phyloP scores from a whole-genome alignment of 2,797 vertebrate species.

The Siniperca undulata region DNA sequence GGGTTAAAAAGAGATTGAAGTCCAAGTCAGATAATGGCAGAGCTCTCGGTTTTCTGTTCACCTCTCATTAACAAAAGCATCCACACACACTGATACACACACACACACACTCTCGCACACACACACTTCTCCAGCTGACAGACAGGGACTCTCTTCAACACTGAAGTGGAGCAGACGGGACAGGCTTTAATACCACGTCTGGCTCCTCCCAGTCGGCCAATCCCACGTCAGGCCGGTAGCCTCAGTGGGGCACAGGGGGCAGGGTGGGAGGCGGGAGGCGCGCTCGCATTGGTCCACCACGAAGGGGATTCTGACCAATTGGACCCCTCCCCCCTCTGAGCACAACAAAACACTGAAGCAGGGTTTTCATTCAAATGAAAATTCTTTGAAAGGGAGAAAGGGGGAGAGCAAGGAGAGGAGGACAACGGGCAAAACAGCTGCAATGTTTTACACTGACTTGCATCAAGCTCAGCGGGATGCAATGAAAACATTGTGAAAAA shows the following conservation, averaged over 20 bases:
- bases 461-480: constrained; percentile 76
- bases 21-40: constrained; percentile 58
- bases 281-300: constrained; percentile 76
- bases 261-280: constrained; percentile 55
- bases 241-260: constrained; percentile 52
- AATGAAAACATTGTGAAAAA: constrained; percentile 50
- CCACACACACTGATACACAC: constrained; percentile 51
- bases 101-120: constrained; percentile 34
- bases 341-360: constrained; percentile 84
- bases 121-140: constrained; percentile 44
- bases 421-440: constrained; percentile 79
- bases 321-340: constrained; percentile 74
- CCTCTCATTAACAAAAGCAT: constrained; percentile 59
- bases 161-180: constrained; percentile 80
- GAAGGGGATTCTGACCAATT: constrained; percentile 77
- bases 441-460: constrained; percentile 82
- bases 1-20: constrained; percentile 36
- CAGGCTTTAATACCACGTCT: constrained; percentile 80
- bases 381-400: constrained; percentile 83
- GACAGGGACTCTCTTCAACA: constrained; percentile 70
- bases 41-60: constrained; percentile 21
- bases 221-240: constrained; percentile 63
- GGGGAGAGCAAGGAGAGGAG: constrained; percentile 15
- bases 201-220: constrained; percentile 83
- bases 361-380: constrained; percentile 88